Percentiles rank a stretch among this genome's conserved stretches.
Evolutionary conservation across 2,888 invertebrate genomes (phyloP).

Genomic region (Aproaerema taeniolella): DNA sequence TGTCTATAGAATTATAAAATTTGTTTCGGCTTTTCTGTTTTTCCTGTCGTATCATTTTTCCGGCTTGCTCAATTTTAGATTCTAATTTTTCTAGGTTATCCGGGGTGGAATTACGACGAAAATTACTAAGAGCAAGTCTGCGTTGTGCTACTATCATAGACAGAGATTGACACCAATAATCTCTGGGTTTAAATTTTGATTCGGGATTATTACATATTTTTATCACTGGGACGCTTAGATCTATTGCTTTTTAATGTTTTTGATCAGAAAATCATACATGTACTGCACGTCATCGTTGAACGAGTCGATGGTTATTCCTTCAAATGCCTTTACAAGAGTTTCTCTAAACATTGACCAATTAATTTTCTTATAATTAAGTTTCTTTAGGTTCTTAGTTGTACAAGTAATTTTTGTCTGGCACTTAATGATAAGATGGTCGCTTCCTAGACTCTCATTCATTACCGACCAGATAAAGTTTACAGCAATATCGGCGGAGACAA

Average conservation of each 20-base stretch:
- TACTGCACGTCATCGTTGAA: neutral
- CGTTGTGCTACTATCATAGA: neutral
- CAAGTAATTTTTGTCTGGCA: neutral
- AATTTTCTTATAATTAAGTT: neutral
- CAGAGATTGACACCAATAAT: neutral
- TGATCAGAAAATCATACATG: neutral
- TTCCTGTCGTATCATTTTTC: neutral
- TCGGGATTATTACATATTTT: neutral
- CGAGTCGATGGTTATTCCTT: neutral
- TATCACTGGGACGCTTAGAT: neutral
- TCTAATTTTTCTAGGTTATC: neutral
- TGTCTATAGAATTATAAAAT: neutral
- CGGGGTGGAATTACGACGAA: neutral
- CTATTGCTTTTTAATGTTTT: neutral
- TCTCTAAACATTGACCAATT: neutral
- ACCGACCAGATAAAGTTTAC: neutral
- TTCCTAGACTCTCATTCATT: neutral
- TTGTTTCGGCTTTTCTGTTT: neutral
- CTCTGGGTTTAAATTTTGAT: neutral
- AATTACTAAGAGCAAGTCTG: neutral
- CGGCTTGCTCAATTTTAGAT: neutral
- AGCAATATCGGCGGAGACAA: constrained; percentile 6
- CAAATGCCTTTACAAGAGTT: neutral
- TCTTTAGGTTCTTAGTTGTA: neutral
- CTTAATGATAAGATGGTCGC: neutral